These are phyloP conservation scores for Cyprinodon tularosa DNA, from an alignment of 2,113 vertebrate species.

Conservation along the genomic window DNA sequence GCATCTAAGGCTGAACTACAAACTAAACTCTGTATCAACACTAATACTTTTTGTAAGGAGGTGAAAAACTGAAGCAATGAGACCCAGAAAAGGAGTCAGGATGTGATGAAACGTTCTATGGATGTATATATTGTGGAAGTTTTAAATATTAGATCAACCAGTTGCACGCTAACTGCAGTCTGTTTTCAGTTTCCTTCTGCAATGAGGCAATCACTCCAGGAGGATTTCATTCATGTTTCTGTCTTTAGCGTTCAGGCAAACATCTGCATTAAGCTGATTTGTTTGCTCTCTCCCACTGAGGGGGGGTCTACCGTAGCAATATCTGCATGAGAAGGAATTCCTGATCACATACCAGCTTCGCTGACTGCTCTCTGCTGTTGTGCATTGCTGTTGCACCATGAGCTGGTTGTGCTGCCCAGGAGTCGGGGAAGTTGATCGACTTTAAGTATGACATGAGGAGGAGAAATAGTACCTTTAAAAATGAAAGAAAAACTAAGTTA, in stretches of 20 bases:
- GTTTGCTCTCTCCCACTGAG: slow-evolving; percentile 35
- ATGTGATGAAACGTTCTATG: not conserved
- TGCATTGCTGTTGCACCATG: slow-evolving; percentile 40
- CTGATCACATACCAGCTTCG: slow-evolving; percentile 46
- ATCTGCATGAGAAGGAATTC: slow-evolving; percentile 46
- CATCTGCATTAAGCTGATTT: slow-evolving; percentile 44
- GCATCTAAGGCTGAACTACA: not conserved
- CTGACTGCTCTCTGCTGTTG: slow-evolving; percentile 15
- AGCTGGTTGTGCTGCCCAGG: slow-evolving; percentile 30
- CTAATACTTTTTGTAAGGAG: not conserved
- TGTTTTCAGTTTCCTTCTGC: not conserved
- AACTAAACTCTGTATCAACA: not conserved
- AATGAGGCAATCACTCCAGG: slow-evolving; percentile 21
- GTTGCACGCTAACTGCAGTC: not conserved
- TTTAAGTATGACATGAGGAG: slow-evolving; percentile 21
- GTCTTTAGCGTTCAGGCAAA: slow-evolving; percentile 4
- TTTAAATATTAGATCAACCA: not conserved
- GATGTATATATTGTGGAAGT: not conserved
- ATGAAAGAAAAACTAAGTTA: not conserved
- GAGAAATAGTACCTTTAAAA: slow-evolving; percentile 19
- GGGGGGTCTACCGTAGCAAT: slow-evolving; percentile 13
- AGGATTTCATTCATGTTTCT: slow-evolving; percentile 14
- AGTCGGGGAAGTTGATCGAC: not conserved
- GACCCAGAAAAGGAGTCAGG: not conserved
- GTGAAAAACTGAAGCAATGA: not conserved